Base-by-base conservation (phyloP, 2,113 vertebrate species). In the Melanocharis versteri region DNA sequence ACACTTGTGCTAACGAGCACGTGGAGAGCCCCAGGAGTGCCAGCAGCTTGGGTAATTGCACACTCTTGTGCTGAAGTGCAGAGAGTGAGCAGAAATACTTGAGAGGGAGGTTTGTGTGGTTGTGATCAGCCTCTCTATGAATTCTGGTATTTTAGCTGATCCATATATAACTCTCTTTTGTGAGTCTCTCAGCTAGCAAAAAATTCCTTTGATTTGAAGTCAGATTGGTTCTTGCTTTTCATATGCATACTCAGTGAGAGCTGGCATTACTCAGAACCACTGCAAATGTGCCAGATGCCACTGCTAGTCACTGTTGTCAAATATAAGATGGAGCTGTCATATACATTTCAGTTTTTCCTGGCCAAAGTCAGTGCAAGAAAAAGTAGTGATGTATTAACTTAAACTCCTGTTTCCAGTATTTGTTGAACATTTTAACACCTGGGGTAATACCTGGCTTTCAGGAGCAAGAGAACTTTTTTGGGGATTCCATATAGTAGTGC, bases 21-120 rank as follows among this genome's bases (percentile, higher is more conserved):
- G 19, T 1, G 3, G 71, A 80, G 62, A 65, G 58, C 58, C 37
- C 24, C 0, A 0, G n/a, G 50, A 73, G 42, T 2, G 0, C 50
- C 26, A 40, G 39, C 82, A 86, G 71, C 50, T 19, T 8, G 14
- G 31, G 48, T 93, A 85, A 80, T 82, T 40, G 62, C 31, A 54
- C 3, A 5, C 33, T 51, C 40, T 60, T 1, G 0, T 11, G 6
- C 54, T 18, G 13, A 91, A 83, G 50, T 70, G 54, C 78, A 61
- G 58, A 40, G 39, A 66, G 13, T 54, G 66, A 90, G 27, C 33
- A 76, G 53, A 87, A 87, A 35, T 71, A 64, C 53, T 35, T 50
- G 62, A 80, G 42, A 91, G 17, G 24, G 39, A 66, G 51, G 22
- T 66, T 45, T 88, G 78, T 3, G 20, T 66, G 33, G 24, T 68